Percentiles rank a stretch among this genome's conserved stretches.
Conservation (phyloP, 2,797 vertebrate genomes). For the Mionectes olivaceus region DNA sequence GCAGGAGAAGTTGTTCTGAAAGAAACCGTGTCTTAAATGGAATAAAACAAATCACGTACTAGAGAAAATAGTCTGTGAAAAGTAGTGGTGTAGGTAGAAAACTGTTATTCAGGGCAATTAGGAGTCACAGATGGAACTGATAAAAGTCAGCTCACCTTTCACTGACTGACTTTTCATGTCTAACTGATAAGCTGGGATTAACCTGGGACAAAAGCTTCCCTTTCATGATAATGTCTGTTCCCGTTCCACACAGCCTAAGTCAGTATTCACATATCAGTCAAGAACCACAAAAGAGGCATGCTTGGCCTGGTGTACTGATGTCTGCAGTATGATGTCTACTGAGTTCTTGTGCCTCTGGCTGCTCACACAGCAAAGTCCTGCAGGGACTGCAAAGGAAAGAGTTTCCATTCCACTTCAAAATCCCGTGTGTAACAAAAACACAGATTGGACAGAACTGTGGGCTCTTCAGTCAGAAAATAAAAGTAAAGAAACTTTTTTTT, state of each 20-base stretch:
- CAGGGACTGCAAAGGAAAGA: background rate
- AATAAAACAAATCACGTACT: background rate
- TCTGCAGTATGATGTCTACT: background rate
- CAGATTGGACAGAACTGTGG: background rate
- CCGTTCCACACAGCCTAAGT: background rate
- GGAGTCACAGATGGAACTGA: background rate
- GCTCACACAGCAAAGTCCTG: background rate
- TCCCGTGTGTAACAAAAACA: background rate
- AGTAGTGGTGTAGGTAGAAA: background rate
- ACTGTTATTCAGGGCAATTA: background rate
- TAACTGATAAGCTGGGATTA: slow-evolving; percentile 27
- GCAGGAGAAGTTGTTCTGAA: background rate
- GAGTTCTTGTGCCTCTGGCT: background rate
- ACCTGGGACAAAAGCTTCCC: background rate
- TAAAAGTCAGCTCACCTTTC: background rate
- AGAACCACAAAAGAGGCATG: background rate
- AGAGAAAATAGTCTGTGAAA: background rate
- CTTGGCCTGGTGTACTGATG: background rate
- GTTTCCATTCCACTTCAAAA: background rate
- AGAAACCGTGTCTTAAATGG: background rate
- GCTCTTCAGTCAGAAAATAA: background rate
- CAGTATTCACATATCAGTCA: background rate
- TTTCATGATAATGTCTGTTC: background rate
- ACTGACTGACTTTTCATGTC: background rate
- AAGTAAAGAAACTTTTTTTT: background rate